Conservation (phyloP, 92 coral and sea anemone genomes). For the Epizoanthus ramosus region DNA sequence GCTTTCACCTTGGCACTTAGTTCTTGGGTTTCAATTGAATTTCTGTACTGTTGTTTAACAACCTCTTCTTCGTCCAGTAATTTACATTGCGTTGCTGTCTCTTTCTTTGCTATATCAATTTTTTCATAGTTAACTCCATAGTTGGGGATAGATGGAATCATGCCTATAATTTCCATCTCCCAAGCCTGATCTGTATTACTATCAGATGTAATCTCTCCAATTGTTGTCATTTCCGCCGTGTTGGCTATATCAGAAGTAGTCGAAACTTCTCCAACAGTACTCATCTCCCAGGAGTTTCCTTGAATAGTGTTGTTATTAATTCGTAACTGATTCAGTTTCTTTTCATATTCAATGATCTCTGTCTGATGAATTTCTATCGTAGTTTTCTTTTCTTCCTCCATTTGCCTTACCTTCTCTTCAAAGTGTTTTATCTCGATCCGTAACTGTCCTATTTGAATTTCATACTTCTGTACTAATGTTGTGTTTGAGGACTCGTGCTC, state of each 20-base stretch:
- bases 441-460: too few relatives aligned
- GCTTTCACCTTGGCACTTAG: not conserved
- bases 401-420: too few relatives aligned
- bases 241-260: not conserved
- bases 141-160: not conserved
- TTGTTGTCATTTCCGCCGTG: not conserved
- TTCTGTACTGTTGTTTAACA: not conserved
- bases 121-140: not conserved
- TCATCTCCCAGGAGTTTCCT: not conserved
- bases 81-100: slow-evolving; percentile 3
- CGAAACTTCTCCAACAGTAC: not conserved
- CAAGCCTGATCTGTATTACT: not conserved
- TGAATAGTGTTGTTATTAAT: not conserved
- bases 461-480: too few relatives aligned
- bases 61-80: not conserved
- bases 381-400: too few relatives aligned
- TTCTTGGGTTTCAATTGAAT: not conserved
- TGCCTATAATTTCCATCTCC: not conserved
- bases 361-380: too few relatives aligned
- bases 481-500: too few relatives aligned
- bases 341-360: too few relatives aligned
- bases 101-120: not conserved
- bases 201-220: not conserved
- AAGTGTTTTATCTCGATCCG: too few relatives aligned
- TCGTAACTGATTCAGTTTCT: too few relatives aligned